phyloP scores from a whole-genome alignment of 2,888 invertebrate species.

The Cantharis nigra region DNA sequence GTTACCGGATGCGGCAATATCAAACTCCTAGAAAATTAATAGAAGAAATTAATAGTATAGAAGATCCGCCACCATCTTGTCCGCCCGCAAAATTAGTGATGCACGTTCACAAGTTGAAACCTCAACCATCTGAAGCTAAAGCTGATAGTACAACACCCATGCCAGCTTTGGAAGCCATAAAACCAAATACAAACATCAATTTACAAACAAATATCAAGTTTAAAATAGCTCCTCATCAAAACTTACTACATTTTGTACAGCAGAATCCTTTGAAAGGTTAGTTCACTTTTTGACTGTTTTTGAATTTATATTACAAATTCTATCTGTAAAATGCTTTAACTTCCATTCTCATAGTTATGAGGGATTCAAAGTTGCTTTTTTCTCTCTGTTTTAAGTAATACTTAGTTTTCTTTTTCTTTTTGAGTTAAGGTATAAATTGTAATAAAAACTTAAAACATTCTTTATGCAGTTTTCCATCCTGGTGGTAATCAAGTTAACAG shows the following conservation, averaged over 20 bases:
- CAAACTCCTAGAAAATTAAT: conserved; percentile 73
- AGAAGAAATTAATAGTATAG: conserved; percentile 55
- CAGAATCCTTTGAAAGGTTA: conserved; percentile 62
- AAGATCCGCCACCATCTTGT: conserved; percentile 65
- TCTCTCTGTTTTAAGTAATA: too few species aligned
- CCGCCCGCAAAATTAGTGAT: conserved; percentile 58
- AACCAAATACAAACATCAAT: conserved; percentile 14
- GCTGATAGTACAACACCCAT: background rate
- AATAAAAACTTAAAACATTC: background rate
- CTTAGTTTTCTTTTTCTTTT: too few species aligned
- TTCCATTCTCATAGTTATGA: too few species aligned
- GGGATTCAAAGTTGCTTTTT: too few species aligned
- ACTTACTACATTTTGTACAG: conserved; percentile 60
- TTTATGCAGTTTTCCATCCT: conserved; percentile 8
- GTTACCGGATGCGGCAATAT: conserved; percentile 80
- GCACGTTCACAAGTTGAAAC: conserved; percentile 39
- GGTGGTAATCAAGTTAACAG: conserved; percentile 27
- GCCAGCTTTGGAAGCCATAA: background rate
- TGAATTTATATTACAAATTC: too few species aligned
- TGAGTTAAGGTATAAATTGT: too few species aligned
- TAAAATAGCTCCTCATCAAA: conserved; percentile 52
- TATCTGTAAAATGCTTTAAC: too few species aligned
- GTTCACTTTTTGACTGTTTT: background rate
- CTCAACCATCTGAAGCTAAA: conserved; percentile 33
- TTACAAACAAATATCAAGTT: conserved; percentile 42